Conservation (phyloP, 2,113 vertebrate genomes). For the Caranx ignobilis region DNA sequence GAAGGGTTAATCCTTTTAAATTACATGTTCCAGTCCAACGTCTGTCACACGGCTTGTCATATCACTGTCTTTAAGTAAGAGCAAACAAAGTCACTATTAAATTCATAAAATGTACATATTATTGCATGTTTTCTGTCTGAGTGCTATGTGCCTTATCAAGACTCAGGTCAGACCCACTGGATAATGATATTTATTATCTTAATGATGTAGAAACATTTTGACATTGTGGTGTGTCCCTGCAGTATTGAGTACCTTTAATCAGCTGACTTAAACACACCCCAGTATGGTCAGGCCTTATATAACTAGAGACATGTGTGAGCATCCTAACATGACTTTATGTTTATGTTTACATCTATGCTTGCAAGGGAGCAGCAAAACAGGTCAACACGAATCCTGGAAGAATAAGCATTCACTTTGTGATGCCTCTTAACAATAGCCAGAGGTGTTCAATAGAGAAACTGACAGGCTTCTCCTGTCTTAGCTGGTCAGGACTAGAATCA, state of each 20-base stretch:
- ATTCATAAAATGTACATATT: neutral
- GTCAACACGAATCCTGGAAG: constrained; percentile 55
- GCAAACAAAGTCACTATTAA: constrained; percentile 56
- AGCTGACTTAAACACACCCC: neutral
- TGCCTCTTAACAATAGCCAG: constrained; percentile 36
- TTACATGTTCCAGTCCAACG: neutral
- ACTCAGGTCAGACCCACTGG: neutral
- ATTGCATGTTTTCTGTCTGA: neutral
- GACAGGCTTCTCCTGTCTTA: constrained; percentile 66
- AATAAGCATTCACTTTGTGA: constrained; percentile 64
- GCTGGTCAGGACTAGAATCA: constrained; percentile 63
- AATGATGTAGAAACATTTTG: constrained; percentile 28
- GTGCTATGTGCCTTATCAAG: constrained; percentile 31
- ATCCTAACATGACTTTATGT: neutral
- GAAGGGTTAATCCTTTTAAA: constrained; percentile 9
- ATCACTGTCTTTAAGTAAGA: constrained; percentile 32
- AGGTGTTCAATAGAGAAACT: constrained; percentile 56
- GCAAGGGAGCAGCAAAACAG: constrained; percentile 45
- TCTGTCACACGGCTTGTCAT: constrained; percentile 9
- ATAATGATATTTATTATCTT: constrained; percentile 3
- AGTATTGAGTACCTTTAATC: neutral
- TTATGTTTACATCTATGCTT: constrained; percentile 18
- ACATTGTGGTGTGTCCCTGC: constrained; percentile 26
- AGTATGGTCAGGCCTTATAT: neutral
- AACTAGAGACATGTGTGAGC: constrained; percentile 8